These are phyloP conservation scores for Elmis aenea DNA, from an alignment of 2,888 invertebrate species.

Conservation along the genomic window DNA sequence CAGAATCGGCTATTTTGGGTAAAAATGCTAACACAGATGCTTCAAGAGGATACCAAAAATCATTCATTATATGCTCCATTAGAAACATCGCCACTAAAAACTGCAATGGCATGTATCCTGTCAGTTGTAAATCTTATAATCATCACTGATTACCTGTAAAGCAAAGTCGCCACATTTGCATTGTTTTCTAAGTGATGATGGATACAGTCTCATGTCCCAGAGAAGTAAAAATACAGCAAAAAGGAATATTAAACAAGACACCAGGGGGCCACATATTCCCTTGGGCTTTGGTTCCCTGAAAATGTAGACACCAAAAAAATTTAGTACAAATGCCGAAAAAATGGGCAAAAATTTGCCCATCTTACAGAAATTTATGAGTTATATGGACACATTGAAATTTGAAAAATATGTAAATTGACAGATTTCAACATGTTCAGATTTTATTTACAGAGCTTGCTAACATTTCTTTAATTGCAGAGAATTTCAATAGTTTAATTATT, in stretches of 20 bases:
- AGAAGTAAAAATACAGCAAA: constrained; percentile 35
- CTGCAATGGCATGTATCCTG: constrained; percentile 25
- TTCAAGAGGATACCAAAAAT: constrained; percentile 44
- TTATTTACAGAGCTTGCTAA: no score
- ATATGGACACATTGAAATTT: no score
- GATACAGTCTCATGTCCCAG: constrained; percentile 37
- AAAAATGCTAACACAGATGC: constrained; percentile 24
- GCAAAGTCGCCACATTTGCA: constrained; percentile 3
- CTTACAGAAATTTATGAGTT: no score
- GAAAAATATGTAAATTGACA: no score
- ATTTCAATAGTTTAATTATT: no score
- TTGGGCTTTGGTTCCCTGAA: constrained; percentile 32
- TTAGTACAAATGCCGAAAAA: constrained; percentile 33
- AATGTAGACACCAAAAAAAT: constrained; percentile 33
- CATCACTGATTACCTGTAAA: constrained; percentile 10
- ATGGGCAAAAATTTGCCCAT: constrained; percentile 39
- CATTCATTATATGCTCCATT: constrained; percentile 37
- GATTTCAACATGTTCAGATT: no score
- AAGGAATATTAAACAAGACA: constrained; percentile 37
- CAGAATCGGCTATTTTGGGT: constrained; percentile 28
- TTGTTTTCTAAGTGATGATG: constrained; percentile 33
- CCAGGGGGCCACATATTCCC: constrained; percentile 32
- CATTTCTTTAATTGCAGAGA: no score
- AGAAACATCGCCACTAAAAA: constrained; percentile 34
- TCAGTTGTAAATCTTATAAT: constrained; percentile 7